These are phyloP conservation scores for Moxostoma hubbsi DNA, from an alignment of 2,797 vertebrate species.

Conservation along the genomic window DNA sequence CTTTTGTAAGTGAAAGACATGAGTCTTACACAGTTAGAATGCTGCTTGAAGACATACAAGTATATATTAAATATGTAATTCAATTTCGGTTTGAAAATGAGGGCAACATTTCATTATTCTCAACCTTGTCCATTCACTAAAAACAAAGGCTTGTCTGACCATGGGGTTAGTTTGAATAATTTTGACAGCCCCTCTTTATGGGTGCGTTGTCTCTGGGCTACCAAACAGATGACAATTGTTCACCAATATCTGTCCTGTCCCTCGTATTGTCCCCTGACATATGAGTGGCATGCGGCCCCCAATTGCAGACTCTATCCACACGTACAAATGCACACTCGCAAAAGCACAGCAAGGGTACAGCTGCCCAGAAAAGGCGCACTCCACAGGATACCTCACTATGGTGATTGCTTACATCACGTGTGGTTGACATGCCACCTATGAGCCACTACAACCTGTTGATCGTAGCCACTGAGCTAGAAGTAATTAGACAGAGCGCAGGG, in stretches of 20 bases:
- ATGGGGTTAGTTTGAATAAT: constrained; percentile 61
- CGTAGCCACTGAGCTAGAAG: constrained; percentile 52
- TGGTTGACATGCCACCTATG: constrained; percentile 51
- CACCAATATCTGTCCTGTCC: constrained; percentile 62
- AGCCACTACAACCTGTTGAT: constrained; percentile 53
- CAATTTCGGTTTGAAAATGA: constrained; percentile 48
- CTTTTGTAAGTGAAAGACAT: constrained; percentile 40
- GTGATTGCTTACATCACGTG: constrained; percentile 46
- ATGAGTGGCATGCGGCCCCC: constrained; percentile 58
- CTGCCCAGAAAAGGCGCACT: constrained; percentile 50
- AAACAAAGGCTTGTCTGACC: constrained; percentile 60
- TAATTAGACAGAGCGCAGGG: constrained; percentile 52
- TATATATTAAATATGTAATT: constrained; percentile 42
- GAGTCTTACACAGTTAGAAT: constrained; percentile 30
- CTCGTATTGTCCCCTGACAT: constrained; percentile 62
- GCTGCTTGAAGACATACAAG: constrained; percentile 34
- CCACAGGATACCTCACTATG: constrained; percentile 50
- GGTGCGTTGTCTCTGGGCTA: constrained; percentile 54
- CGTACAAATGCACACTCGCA: constrained; percentile 44
- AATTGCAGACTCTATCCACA: constrained; percentile 49
- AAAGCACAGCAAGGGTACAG: constrained; percentile 51
- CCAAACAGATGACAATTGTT: constrained; percentile 69
- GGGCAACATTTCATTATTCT: constrained; percentile 49
- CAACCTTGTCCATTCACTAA: constrained; percentile 48
- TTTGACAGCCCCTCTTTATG: constrained; percentile 67